These are phyloP conservation scores for Anadara kagoshimensis DNA, from an alignment of 1,140 invertebrate species.

Conservation along the genomic window DNA sequence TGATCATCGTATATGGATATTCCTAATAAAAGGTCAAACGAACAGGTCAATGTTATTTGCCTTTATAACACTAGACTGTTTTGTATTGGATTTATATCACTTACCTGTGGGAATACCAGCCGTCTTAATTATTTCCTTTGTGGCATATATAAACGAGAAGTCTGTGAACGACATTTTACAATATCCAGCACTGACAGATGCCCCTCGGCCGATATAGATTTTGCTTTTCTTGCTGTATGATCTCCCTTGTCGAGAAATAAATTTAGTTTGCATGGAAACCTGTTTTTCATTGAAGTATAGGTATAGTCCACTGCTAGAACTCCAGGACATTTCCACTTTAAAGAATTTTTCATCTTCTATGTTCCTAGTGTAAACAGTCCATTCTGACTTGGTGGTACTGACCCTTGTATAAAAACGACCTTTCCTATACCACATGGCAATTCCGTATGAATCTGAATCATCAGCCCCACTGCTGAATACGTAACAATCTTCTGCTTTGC, in stretches of 20 bases:
- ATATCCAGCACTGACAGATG: not conserved
- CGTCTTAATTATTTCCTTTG: constrained; percentile 14
- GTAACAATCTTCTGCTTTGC: constrained; percentile 34
- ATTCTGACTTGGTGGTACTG: constrained; percentile 49
- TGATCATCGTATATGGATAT: no score
- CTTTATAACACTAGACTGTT: not conserved
- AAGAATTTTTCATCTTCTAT: constrained; percentile 37
- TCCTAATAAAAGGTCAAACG: no score
- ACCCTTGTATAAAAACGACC: constrained; percentile 43
- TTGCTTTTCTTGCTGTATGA: not conserved
- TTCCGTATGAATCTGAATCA: constrained; percentile 45
- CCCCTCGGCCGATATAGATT: constrained; percentile 6
- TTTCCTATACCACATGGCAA: constrained; percentile 49
- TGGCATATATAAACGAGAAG: constrained; percentile 22
- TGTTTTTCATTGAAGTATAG: constrained; percentile 20
- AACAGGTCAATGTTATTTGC: not conserved
- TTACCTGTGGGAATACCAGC: constrained; percentile 18
- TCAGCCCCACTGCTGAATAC: constrained; percentile 53
- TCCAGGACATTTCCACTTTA: constrained; percentile 54
- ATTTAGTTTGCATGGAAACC: not conserved
- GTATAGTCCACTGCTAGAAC: constrained; percentile 34
- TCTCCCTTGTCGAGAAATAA: no score
- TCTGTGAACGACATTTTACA: constrained; percentile 33
- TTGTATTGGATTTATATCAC: no score
- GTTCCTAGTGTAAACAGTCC: constrained; percentile 44